These are phyloP conservation scores for Yponomeuta malinellus DNA, from an alignment of 2,888 invertebrate genomes.

Conservation along the genomic window DNA sequence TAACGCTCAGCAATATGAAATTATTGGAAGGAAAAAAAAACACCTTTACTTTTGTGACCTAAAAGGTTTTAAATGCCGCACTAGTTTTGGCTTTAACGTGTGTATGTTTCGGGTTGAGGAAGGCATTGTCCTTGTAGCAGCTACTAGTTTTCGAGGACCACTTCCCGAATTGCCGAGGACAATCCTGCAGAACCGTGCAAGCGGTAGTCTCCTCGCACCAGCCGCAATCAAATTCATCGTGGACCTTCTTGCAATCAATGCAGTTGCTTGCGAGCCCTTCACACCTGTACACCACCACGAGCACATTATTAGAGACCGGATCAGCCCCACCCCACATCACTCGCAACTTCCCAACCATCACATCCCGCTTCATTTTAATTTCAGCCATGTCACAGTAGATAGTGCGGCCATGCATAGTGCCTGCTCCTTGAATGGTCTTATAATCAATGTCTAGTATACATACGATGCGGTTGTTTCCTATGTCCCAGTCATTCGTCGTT, in stretches of 20 bases:
- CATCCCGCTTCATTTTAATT: not conserved
- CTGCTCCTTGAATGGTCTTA: not conserved
- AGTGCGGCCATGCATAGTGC: not conserved
- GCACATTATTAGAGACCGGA: not conserved
- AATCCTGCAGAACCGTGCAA: not conserved
- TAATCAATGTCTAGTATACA: not conserved
- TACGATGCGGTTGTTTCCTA: not conserved
- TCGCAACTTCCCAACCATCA: not conserved
- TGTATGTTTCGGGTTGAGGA: not conserved
- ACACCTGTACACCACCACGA: not conserved
- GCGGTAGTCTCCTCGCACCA: not conserved
- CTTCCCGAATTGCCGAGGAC: not conserved
- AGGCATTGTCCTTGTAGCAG: not conserved
- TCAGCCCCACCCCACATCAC: not conserved
- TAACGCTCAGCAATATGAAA: too few species aligned
- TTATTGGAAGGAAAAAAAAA: too few species aligned
- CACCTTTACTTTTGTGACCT: not conserved
- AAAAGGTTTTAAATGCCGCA: not conserved
- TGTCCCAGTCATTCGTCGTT: not conserved
- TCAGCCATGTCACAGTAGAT: not conserved
- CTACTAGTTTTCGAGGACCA: not conserved
- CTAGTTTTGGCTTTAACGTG: not conserved
- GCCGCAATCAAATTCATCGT: not conserved
- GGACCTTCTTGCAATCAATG: not conserved
- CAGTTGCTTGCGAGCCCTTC: not conserved